Conservation (phyloP, 1,140 invertebrate species). For the Caenorhabditis remanei region DNA sequence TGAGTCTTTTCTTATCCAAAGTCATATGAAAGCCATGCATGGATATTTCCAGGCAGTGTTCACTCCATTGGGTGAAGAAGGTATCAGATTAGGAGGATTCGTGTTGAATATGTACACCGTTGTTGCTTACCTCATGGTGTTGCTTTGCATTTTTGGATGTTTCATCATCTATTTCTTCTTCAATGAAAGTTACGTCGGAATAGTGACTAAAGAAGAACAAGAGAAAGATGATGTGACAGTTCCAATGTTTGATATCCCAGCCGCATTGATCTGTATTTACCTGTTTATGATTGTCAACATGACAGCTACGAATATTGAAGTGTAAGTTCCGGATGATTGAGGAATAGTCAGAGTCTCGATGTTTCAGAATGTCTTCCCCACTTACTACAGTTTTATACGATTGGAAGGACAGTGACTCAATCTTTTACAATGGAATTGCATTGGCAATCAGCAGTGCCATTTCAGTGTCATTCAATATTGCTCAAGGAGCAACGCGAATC, state of each 20-base stretch:
- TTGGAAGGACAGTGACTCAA: conserved; percentile 63
- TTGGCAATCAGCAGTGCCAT: conserved; percentile 58
- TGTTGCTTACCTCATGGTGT: conserved; percentile 65
- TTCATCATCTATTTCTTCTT: conserved; percentile 60
- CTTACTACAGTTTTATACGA: conserved; percentile 64
- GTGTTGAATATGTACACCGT: conserved; percentile 67
- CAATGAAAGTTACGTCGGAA: conserved; percentile 67
- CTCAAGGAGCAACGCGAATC: conserved; percentile 59
- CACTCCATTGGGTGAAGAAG: conserved; percentile 65
- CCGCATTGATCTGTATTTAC: conserved; percentile 65
- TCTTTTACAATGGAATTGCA: conserved; percentile 67
- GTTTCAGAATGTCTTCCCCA: conserved; percentile 63
- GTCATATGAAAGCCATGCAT: background rate
- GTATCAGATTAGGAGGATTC: conserved; percentile 36
- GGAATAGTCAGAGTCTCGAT: too few species aligned
- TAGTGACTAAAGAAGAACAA: conserved; percentile 64
- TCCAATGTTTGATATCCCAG: conserved; percentile 63
- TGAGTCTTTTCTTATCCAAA: background rate
- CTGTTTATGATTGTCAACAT: conserved; percentile 61
- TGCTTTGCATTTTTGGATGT: conserved; percentile 57
- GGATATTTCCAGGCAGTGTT: conserved; percentile 58
- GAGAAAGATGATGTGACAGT: conserved; percentile 51
- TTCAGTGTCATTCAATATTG: conserved; percentile 59
- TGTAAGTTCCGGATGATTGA: conserved; percentile 56
- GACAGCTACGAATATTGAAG: conserved; percentile 67